Base-by-base conservation (phyloP, 2,797 vertebrate species). In the Hypotaenidia philippensis region DNA sequence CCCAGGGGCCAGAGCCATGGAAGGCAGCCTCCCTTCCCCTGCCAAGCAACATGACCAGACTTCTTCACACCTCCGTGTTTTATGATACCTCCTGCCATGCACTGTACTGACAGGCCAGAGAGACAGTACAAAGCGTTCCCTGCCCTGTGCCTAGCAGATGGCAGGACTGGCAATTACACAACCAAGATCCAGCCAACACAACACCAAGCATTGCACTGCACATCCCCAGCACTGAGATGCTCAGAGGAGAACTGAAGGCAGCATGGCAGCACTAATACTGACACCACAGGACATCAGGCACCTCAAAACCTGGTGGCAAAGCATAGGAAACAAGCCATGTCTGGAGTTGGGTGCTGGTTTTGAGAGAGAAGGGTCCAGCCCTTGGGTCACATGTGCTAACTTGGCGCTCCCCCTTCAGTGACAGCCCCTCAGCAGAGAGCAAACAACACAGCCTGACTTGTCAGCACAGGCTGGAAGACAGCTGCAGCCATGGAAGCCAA, bases 121-220 rank as follows among this genome's bases (percentile, higher is more conserved):
- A 65, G 55, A 40, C 76, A 25, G 76, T 4, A 86, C 83, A 60
- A 3, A 60, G 31, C 0, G 13, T 38, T 66, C 80, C 77, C 77
- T 80, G 69, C 31, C 77, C 92, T 52, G 70, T 2, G 1, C 5
- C 0, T 23, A 60, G 65, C 93, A 94, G 82, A 53, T 75, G 82
- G 89, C 83, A 69, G 68, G 57, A 1, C 60, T 77, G 83, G 90
- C 74, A 74, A 6, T 8, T 5, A 14, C 61, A 66, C 41, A 38
- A 68, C 47, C 82, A 1, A 61, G 71, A 25, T 8, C 16, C 86
- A 71, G 86, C 68, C 85, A 83, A 29, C 17, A 1, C 36, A 31
- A 56, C 66, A 16, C 41, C 0, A 3, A 64, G 49, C 61, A 38
- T n/a, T 25, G 0, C 1, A 0, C 52, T 11, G 53, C 0, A 6